Evolutionary conservation across 30 jellyfish, hydroid and myxozoan genomes (phyloP), one percentile per base, ranked within the genome.

Genomic region (Hydractinia echinata): DNA sequence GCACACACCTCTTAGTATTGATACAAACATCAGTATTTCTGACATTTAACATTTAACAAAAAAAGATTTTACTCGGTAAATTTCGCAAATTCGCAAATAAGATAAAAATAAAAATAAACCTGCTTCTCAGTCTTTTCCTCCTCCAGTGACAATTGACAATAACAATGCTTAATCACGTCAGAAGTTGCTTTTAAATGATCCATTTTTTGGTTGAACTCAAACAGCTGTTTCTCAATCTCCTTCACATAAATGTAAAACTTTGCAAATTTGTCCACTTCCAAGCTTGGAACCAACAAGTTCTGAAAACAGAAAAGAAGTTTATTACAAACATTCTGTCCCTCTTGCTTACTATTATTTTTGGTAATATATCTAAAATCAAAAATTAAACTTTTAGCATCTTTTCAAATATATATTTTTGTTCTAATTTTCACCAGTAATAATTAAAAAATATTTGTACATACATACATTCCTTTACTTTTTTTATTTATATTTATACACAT

Each of bases 141-240:
- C 44, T 71, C 60, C 10, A 7, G 67, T 7, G 81, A 20, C 53
- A 71, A 50, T 19, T 84, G 96, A 5, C 94, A 90, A 68, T 89
- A 89, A 48, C 91, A 72, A 58, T 84, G 95, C 16, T 91, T 91
- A 21, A 84, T 83, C 54, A 79, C 95, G 85, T 89, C 96, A 67
- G 55, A 89, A 16, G 81, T 79, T 20, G 96, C 84, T 61, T 73
- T 83, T 44, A 85, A 76, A 51, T 89, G 76, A 53, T 89, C 96
- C 66, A 77, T 91, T 72, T 79, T 89, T 51, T 66, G 76, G 77
- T 89, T 94, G 18, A 89, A 58, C 10, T 54, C 53, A 14, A 53
- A 77, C 0, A 89, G 58, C 19, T 56, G 64, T 66, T 76, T 84
- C 62, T 72, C 79, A 83, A 82, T 77, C 4, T 79, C 68, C 10